Base-by-base conservation (phyloP, 2,888 invertebrate genomes). In the Protodeltote pygarga region DNA sequence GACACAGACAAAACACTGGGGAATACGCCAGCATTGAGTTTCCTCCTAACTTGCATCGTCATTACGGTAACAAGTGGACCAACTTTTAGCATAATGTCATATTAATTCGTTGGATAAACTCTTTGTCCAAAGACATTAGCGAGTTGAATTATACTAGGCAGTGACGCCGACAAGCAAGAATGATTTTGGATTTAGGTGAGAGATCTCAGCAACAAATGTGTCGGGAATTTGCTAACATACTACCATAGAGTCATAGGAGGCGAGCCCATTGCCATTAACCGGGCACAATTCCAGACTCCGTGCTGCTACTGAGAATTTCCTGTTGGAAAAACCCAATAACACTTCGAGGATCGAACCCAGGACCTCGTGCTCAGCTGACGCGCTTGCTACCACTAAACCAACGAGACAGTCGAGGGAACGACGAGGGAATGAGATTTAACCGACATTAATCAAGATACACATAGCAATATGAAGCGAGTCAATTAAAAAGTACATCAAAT, bases 31-130 rank as follows among this genome's bases (percentile, higher is more conserved):
- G 15, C 47, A 42, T 46, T 34, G 21, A 53, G 42, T 32, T 52
- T 31, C 39, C 39, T 27, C 5, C 39, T 32, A 54, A 59, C 54
- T 62, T 40, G 42, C 40, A 51, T 23, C 38, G 37, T 45, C 50
- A 54, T 55, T 59, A 55, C 45, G 21, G 51, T 32, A 61, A 55
- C 57, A 51, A 53, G 29, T 2, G 47, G 35, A 9, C 20, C 19
- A 61, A 57, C 52, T 52, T 61, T 60, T 46, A 50, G 40, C 59
- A 54, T 60, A 54, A 59, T 54, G 54, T 54, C 33, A 59, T 53
- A 44, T 53, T 59, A 59, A 59, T 59, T 59, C 35, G 29, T 27
- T 35, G 42, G 39, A 24, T 44, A 53, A 53, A 59, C 53, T 52
- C 32, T 35, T 58, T 53, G 27, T 42, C 24, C 53, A 40, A 44